Base-by-base conservation (phyloP, 2,113 vertebrate species). In the Ondatra zibethicus region DNA sequence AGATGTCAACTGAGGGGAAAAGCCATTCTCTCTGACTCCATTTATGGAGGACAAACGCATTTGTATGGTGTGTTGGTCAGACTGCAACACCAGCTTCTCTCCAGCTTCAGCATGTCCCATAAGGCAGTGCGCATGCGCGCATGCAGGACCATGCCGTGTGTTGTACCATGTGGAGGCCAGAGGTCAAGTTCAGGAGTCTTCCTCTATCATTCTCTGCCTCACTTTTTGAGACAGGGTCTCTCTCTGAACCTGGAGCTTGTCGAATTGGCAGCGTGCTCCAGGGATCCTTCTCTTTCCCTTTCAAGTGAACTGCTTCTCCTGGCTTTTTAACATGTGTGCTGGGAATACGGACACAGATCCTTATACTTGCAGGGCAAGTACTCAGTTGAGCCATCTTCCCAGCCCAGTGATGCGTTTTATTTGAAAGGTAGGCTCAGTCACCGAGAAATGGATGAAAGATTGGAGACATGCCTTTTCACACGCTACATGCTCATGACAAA, bases 401-500 rank as follows among this genome's bases (percentile, higher is more conserved):
- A 50, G 11, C 21, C 61, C 29, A 21, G 42, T 21, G 39, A 9
- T 63, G 55, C 55, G 12, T 19, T 42, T 61, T 45, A 45, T 66
- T 47, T 86, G 63, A 81, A 82, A 66, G 61, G 21, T 25, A 7
- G 36, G 19, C 5, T 0, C 2, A 0, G 16, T 8, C 21, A 0
- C 29, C 33, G 88, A 55, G 63, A 88, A 55, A 63, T 1, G 61
- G 31, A 58, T 55, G 6, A 50, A 70, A 55, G 29, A 9, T 21
- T 2, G 6, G 61, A 63, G 58, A 70, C 27, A 29, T 70, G n/a
- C 31, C 0, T 29, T 25, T 39, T 63, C 3, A 0, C 5, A 1
- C 31, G 39, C 36, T 0, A 0, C 0, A 0, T 0, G 27, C 70
- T 11, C 6, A 0, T 1, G 45, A 66, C 13, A n/a, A n/a, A 39